Conservation (phyloP, 2,797 vertebrate genomes). For the Labroides dimidiatus region DNA sequence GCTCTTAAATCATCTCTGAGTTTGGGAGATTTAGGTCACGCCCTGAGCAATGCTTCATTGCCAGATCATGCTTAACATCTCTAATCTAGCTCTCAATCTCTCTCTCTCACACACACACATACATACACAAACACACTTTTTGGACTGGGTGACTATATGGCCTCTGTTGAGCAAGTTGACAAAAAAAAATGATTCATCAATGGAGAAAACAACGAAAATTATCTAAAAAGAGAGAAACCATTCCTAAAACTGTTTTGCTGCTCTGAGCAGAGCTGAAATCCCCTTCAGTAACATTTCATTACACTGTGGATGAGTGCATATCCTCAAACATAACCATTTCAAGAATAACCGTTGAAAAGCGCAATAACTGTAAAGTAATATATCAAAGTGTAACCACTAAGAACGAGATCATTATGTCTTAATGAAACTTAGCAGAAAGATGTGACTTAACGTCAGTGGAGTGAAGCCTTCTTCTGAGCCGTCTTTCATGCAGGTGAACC, state of each 20-base stretch:
- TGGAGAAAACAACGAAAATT: neutral
- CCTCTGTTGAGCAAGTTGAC: slow-evolving; percentile 31
- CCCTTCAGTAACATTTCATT: slow-evolving; percentile 41
- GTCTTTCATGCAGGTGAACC: slow-evolving; percentile 75
- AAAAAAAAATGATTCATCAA: slow-evolving; percentile 15
- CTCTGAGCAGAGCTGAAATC: slow-evolving; percentile 40
- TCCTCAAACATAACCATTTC: slow-evolving; percentile 31
- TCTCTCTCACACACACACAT: slow-evolving; percentile 17
- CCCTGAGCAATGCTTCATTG: slow-evolving; percentile 33
- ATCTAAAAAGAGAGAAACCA: neutral
- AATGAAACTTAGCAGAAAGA: slow-evolving; percentile 39
- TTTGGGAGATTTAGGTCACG: slow-evolving; percentile 55
- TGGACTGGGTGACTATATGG: slow-evolving; percentile 53
- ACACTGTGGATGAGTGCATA: slow-evolving; percentile 17
- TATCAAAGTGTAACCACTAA: slow-evolving; percentile 18
- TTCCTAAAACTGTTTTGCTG: slow-evolving; percentile 34
- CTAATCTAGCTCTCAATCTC: slow-evolving; percentile 47
- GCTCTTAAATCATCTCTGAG: slow-evolving; percentile 75
- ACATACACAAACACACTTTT: slow-evolving; percentile 58
- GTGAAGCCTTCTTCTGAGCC: slow-evolving; percentile 48
- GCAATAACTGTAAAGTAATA: slow-evolving; percentile 26
- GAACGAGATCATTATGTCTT: neutral
- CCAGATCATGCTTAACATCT: slow-evolving; percentile 32
- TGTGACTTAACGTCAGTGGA: slow-evolving; percentile 54
- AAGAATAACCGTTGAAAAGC: slow-evolving; percentile 32